A percentile compares a stretch with the other conserved stretches of the same genome.
These are phyloP conservation scores for Leptopterna dolabrata DNA, from an alignment of 2,888 invertebrate species.

Conservation along the genomic window DNA sequence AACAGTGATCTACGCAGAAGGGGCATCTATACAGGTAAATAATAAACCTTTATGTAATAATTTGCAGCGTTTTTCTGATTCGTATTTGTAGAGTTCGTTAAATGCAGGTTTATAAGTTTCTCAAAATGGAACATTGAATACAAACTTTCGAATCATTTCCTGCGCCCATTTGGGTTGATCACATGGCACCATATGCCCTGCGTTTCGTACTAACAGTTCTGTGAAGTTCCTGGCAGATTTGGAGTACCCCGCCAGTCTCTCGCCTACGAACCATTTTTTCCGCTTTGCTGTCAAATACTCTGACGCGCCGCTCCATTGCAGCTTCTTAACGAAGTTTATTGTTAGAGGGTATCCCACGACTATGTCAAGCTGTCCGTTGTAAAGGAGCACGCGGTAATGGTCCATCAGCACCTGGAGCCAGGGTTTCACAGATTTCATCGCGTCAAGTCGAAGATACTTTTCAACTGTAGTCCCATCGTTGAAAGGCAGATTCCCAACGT, in stretches of 20 bases:
- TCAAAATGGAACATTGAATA: constrained; percentile 10
- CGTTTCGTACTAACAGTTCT: constrained; percentile 80
- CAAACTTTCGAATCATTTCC: constrained; percentile 77
- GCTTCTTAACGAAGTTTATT: constrained; percentile 78
- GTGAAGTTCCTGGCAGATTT: constrained; percentile 75
- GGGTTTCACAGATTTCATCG: constrained; percentile 83
- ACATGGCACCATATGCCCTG: constrained; percentile 85
- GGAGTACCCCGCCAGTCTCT: constrained; percentile 80
- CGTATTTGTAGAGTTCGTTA: not conserved
- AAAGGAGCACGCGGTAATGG: constrained; percentile 78
- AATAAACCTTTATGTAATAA: no score
- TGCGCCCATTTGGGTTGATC: constrained; percentile 84
- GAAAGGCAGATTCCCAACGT: constrained; percentile 59
- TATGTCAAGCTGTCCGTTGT: constrained; percentile 91
- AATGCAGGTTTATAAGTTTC: no score
- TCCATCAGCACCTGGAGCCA: constrained; percentile 77
- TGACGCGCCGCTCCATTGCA: constrained; percentile 76
- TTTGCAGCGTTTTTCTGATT: no score
- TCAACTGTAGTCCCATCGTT: constrained; percentile 71
- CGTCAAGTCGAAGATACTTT: constrained; percentile 76
- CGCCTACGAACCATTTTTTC: constrained; percentile 74
- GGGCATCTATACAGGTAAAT: no score
- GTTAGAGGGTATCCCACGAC: constrained; percentile 91
- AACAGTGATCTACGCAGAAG: no score
- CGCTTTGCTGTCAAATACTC: constrained; percentile 76